Base-by-base conservation (phyloP, 2,888 invertebrate species). In the Tipula vernalis region DNA sequence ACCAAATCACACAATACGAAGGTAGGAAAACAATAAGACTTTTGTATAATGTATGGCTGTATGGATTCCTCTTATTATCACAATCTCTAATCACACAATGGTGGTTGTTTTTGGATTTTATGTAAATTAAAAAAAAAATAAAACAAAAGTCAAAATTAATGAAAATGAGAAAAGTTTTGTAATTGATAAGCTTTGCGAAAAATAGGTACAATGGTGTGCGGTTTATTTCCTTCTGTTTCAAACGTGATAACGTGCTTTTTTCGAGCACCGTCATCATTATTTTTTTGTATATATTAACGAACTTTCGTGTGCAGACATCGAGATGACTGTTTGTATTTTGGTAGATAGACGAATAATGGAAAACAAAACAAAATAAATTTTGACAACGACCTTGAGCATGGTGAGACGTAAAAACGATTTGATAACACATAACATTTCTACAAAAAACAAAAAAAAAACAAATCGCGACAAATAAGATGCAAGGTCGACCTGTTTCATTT, bases 121-220 rank as follows among this genome's bases (percentile, higher is more conserved):
- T 71, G 71, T 71, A 28, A 71, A 71, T 71, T 71, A 71, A 71
- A 71, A 71, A 71, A 71, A 71, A 71, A 71, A 18, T 10, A 71
- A 71, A 71, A 71, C 71, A 71, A 71, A 71, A 71, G 71, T 71
- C 12, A 71, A 71, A 71, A 71, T 71, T 18, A 71, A 71, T 71
- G 71, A 71, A 71, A 71, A 71, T 71, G 71, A 71, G 71, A 71
- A 71, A 71, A 71, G 71, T 71, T 71, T 71, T 71, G 71, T 71
- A 71, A 28, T 71, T 71, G 71, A 71, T 71, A 71, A 71, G 15
- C 51, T 15, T 51, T 51, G 28, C 71, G 71, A 51, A 51, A 71
- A 71, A 71, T 71, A 71, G 71, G 28, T 71, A 71, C 71, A 8
- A 28, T 71, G 71, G 18, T 71, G 71, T 51, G 28, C 28, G 15